Base-by-base conservation (phyloP, 2,113 vertebrate genomes). In the Nansenia antarctica region DNA sequence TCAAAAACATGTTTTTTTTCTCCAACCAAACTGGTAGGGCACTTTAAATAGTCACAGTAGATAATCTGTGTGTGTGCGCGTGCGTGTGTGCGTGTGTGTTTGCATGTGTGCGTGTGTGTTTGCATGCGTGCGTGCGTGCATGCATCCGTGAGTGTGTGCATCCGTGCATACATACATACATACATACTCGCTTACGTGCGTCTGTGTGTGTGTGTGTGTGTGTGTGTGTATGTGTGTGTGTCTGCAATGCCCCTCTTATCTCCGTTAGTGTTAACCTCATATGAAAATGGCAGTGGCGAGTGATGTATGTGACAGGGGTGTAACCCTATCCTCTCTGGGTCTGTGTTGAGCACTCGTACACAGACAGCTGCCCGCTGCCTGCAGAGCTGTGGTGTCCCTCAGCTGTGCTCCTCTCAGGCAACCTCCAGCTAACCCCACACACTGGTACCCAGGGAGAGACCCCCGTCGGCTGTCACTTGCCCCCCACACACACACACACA, bases 21-120 rank as follows among this genome's bases (percentile, higher is more conserved):
- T n/a, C n/a, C n/a, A n/a, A n/a, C n/a, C n/a, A n/a, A n/a, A n/a
- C n/a, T n/a, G n/a, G n/a, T n/a, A n/a, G n/a, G n/a, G n/a, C n/a
- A n/a, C n/a, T n/a, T n/a, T n/a, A n/a, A n/a, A n/a, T n/a, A n/a
- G n/a, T n/a, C n/a, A n/a, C 29, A 8, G 1, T 1, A n/a, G n/a
- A n/a, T n/a, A n/a, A n/a, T n/a, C n/a, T n/a, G n/a, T n/a, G n/a
- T 11, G 45, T 31, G 61, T 22, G 49, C 63, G 61, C 47, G 22
- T 45, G 20, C 42, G 22, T 42, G 9, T 62, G 35, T 42, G 35
- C 14, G 35, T 27, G 60, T 42, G 60, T 62, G 60, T 62, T n/a
- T 39, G 60, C 42, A 9, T 45, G 61, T 62, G 61, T 42, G 35
- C 45, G 61, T 42, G 24, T 63, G 37, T 42, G 37, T 29, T n/a